Evolutionary conservation across 2,113 vertebrate genomes (phyloP).

Genomic region (Pica pica): DNA sequence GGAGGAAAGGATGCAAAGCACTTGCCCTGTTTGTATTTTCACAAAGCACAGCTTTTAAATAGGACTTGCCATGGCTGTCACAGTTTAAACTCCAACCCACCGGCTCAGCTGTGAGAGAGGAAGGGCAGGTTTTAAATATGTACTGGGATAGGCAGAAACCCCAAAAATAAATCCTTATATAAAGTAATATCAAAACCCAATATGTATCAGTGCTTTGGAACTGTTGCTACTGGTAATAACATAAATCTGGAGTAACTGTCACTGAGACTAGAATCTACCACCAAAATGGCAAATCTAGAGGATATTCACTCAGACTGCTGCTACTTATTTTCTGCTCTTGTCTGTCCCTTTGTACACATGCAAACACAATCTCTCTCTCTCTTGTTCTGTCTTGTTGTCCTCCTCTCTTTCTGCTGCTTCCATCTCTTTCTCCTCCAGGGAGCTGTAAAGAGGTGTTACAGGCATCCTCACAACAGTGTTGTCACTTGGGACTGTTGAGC

Average conservation of each 20-base stretch:
- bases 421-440: neutral
- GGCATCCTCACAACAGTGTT: neutral
- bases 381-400: neutral
- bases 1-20: neutral
- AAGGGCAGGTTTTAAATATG: neutral
- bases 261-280: neutral
- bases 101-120: neutral
- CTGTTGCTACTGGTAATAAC: neutral
- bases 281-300: neutral
- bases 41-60: neutral
- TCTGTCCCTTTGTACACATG: neutral
- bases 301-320: neutral
- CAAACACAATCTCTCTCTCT: neutral
- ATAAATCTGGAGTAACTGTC: neutral
- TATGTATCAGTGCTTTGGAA: neutral
- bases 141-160: neutral
- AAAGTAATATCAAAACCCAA: neutral
- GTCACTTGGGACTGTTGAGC: neutral
- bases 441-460: neutral
- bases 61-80: neutral
- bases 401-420: neutral
- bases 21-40: neutral
- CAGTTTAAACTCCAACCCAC: neutral
- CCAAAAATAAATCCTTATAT: neutral
- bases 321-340: neutral